These are phyloP conservation scores for Eurois occulta DNA, from an alignment of 2,888 invertebrate genomes.

Conservation along the genomic window DNA sequence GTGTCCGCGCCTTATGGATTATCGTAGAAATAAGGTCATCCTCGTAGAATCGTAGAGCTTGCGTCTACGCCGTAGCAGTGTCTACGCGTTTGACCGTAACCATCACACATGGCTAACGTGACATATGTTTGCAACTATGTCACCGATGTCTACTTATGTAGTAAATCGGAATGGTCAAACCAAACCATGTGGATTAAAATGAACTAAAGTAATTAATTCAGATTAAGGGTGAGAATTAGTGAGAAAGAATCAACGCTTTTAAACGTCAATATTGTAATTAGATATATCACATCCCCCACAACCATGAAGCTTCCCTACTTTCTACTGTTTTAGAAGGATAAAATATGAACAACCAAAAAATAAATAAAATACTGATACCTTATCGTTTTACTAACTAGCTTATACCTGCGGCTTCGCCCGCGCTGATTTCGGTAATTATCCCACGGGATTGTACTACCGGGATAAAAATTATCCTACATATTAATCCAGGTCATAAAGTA, in stretches of 20 bases:
- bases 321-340: not conserved
- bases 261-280: not conserved
- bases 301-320: not conserved
- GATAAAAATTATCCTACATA: no score
- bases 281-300: not conserved
- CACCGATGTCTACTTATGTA: not conserved
- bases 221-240: not conserved
- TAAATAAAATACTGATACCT: no score
- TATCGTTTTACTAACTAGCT: no score
- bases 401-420: no score
- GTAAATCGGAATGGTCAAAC: not conserved
- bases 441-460: no score
- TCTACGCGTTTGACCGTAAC: not conserved
- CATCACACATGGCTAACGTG: not conserved
- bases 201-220: not conserved
- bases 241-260: not conserved
- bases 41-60: conserved; percentile 18
- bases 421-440: no score
- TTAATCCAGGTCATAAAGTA: no score
- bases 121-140: not conserved
- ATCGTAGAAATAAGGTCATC: not conserved
- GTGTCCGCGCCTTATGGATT: not conserved
- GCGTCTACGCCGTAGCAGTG: conserved; percentile 38
- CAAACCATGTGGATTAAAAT: not conserved
- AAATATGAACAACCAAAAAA: no score